Percentiles rank a stretch among this genome's conserved stretches.
These are phyloP conservation scores for Acrocyrtus sp. DNA, from an alignment of 2,888 invertebrate genomes.

Conservation along the genomic window DNA sequence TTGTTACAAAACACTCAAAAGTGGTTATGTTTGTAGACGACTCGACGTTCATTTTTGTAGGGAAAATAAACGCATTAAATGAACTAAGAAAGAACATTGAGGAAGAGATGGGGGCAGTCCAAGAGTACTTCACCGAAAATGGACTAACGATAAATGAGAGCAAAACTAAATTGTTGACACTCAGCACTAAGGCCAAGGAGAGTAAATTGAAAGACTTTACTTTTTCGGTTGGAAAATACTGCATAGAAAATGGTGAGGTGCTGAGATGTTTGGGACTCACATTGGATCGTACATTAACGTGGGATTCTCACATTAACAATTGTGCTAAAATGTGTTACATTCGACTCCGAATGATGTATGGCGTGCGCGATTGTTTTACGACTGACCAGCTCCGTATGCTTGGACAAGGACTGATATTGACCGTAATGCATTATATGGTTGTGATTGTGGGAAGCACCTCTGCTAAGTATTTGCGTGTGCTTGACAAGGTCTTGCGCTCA, in stretches of 20 bases:
- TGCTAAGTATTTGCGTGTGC: neutral
- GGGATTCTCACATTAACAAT: neutral
- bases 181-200: neutral
- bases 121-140: neutral
- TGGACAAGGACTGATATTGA: neutral
- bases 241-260: neutral
- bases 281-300: neutral
- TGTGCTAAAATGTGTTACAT: neutral
- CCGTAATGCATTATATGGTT: slow-evolving; percentile 1
- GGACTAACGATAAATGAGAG: slow-evolving; percentile 8
- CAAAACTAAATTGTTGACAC: slow-evolving; percentile 20
- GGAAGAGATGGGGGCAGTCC: neutral
- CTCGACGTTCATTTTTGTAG: slow-evolving; percentile 10
- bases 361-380: neutral
- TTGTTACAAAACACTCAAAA: neutral
- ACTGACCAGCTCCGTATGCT: neutral
- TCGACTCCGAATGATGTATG: neutral
- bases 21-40: slow-evolving; percentile 23
- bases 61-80: neutral
- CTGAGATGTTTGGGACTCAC: slow-evolving; percentile 12
- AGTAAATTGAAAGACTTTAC: neutral
- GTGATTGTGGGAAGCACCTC: neutral
- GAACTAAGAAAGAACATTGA: neutral
- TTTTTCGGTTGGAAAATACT: neutral
- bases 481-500: neutral